Conservation (phyloP, 2,113 vertebrate genomes). For the Eubucco bourcierii region DNA sequence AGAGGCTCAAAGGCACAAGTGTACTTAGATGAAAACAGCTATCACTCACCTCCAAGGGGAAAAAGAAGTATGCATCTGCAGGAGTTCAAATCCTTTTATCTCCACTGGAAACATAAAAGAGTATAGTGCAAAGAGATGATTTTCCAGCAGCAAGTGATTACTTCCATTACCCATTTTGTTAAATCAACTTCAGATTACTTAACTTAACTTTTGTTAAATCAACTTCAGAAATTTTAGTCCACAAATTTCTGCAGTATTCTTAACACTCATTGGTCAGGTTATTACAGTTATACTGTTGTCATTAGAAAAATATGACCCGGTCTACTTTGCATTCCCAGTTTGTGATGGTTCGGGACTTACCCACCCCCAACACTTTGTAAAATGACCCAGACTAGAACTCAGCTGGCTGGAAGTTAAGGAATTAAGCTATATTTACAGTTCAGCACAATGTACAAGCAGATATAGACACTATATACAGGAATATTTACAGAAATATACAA, state of each 20-base stretch:
- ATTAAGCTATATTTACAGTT: too few relatives aligned
- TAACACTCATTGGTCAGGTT: background rate
- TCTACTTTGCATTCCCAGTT: background rate
- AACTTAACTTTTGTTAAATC: background rate
- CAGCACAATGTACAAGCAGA: too few relatives aligned
- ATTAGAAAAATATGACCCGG: background rate
- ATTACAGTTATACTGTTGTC: background rate
- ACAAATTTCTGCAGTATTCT: background rate
- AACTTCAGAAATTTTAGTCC: background rate
- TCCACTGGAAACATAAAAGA: background rate
- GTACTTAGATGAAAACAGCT: background rate
- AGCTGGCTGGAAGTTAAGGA: too few relatives aligned
- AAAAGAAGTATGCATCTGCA: background rate
- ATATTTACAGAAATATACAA: too few relatives aligned
- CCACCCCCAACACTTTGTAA: too few relatives aligned
- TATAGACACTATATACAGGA: too few relatives aligned
- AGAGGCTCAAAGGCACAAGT: background rate
- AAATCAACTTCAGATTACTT: background rate
- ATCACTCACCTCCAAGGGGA: background rate
- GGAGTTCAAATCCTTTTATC: background rate
- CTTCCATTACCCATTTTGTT: background rate
- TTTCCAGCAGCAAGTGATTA: background rate
- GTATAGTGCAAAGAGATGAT: background rate
- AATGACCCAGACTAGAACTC: too few relatives aligned
- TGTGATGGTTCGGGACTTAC: too few relatives aligned